phyloP scores from a whole-genome alignment of 2,888 invertebrate genomes.

The Thumatha senex region DNA sequence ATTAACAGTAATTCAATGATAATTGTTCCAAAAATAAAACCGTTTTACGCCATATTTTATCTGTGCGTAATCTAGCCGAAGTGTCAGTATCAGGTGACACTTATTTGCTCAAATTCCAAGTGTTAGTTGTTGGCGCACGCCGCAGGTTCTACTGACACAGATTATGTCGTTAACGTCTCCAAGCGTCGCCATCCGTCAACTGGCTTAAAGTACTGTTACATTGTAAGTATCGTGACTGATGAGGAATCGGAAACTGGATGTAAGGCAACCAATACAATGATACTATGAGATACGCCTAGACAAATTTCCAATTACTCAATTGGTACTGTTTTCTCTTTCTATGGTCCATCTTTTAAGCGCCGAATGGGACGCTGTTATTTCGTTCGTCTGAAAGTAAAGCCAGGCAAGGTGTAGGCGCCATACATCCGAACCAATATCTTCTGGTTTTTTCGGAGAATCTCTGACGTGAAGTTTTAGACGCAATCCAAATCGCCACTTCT shows the following conservation, averaged over 20 bases:
- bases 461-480: no score
- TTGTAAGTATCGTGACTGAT: constrained; percentile 28
- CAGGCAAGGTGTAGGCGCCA: no score
- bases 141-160: constrained; percentile 64
- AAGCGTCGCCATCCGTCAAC: constrained; percentile 51
- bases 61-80: constrained; percentile 32
- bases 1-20: not conserved
- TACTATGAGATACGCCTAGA: constrained; percentile 27
- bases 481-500: no score
- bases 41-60: constrained; percentile 29
- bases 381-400: no score
- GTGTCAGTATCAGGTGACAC: constrained; percentile 34
- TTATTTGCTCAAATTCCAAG: constrained; percentile 57
- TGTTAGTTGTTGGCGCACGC: constrained; percentile 45
- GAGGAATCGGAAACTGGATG: constrained; percentile 31
- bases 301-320: constrained; percentile 34
- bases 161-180: constrained; percentile 62
- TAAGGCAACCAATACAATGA: constrained; percentile 26
- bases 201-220: constrained; percentile 45
- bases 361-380: no score
- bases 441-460: no score
- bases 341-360: not conserved
- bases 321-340: constrained; percentile 26
- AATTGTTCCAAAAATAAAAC: not conserved
- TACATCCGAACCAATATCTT: no score